Conservation (phyloP, 2,888 invertebrate genomes). For the Lepetodrilus schrolli region DNA sequence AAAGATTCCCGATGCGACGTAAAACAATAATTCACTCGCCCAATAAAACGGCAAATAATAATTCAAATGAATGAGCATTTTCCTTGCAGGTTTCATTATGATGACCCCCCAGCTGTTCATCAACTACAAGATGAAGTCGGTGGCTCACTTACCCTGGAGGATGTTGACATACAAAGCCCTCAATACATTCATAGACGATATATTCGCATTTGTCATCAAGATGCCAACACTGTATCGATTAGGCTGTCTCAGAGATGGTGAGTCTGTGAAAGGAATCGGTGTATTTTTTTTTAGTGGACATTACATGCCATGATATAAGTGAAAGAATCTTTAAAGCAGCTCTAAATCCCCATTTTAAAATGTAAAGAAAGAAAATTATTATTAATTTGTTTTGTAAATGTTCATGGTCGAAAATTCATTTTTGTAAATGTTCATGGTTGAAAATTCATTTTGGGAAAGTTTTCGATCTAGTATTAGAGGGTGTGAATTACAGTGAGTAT, state of each 20-base stretch:
- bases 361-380: neutral
- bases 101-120: constrained; percentile 99
- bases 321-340: too few relatives aligned
- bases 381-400: neutral
- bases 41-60: too few relatives aligned
- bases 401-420: too few relatives aligned
- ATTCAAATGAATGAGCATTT: too few relatives aligned
- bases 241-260: constrained; percentile 97
- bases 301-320: too few relatives aligned
- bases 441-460: too few relatives aligned
- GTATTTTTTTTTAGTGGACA: too few relatives aligned
- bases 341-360: too few relatives aligned
- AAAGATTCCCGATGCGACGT: too few relatives aligned
- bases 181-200: constrained; percentile 99
- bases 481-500: neutral
- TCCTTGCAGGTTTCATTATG: constrained; percentile 91
- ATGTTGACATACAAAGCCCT: constrained; percentile 99
- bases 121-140: constrained; percentile 98
- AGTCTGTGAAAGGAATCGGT: constrained; percentile 40
- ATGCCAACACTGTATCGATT: constrained; percentile 99
- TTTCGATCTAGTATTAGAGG: too few relatives aligned
- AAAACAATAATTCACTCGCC: too few relatives aligned
- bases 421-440: too few relatives aligned
- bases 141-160: constrained; percentile 99
- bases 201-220: constrained; percentile 99